phyloP scores from a whole-genome alignment of 2,888 invertebrate species.

The Myopa tessellatipennis region DNA sequence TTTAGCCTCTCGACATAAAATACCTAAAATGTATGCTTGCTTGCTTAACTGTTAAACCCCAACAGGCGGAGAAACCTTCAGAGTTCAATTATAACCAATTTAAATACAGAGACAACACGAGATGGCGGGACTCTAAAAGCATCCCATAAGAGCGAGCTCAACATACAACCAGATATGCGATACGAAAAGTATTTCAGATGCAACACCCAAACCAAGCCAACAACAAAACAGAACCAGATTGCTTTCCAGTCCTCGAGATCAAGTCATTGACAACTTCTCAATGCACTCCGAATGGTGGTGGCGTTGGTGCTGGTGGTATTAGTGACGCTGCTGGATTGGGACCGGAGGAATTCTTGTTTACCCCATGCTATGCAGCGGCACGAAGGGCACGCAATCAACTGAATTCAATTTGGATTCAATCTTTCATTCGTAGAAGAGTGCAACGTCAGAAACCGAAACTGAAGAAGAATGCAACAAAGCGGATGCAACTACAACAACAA shows the following conservation, averaged over 20 bases:
- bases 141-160: background rate
- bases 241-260: background rate
- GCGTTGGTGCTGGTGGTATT: background rate
- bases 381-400: conserved; percentile 21
- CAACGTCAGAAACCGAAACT: background rate
- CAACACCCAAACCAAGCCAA: background rate
- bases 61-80: too few relatives aligned
- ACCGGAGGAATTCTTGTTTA: conserved; percentile 6
- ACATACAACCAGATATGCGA: background rate
- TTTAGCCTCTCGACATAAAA: too few relatives aligned
- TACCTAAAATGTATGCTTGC: too few relatives aligned
- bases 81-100: background rate
- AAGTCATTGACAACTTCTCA: conserved; percentile 4
- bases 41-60: too few relatives aligned
- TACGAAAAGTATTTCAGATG: background rate
- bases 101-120: conserved; percentile 1
- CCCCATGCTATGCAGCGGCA: conserved; percentile 27
- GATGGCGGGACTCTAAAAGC: conserved; percentile 14
- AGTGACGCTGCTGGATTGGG: background rate
- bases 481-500: background rate
- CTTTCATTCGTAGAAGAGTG: background rate
- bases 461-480: background rate
- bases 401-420: background rate
- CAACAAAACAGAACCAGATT: background rate
- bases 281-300: background rate